Percentiles rank a stretch among this genome's conserved stretches.
These are phyloP conservation scores for Clytia hemisphaerica DNA, from an alignment of 30 jellyfish, hydroid and myxozoan species.

Conservation along the genomic window DNA sequence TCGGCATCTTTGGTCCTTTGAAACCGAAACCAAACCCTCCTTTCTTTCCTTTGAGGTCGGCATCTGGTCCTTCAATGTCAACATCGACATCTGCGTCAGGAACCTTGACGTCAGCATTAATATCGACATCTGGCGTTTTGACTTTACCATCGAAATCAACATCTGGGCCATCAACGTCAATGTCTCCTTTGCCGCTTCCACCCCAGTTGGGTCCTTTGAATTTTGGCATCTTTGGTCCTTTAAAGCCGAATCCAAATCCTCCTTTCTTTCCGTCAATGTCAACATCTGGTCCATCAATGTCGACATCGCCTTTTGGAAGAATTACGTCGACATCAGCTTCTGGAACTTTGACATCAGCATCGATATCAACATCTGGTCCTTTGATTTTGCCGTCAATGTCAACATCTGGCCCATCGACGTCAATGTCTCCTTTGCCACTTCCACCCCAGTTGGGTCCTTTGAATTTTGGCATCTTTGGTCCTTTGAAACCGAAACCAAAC, in stretches of 20 bases:
- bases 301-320: no score
- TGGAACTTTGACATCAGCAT: neutral
- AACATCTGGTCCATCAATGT: neutral
- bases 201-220: neutral
- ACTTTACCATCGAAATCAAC: conserved; percentile 4
- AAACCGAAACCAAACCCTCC: no score
- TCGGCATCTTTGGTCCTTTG: no score
- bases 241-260: neutral
- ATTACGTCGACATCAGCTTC: neutral
- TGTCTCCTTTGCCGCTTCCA: neutral
- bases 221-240: neutral
- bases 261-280: neutral
- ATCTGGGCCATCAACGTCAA: conserved; percentile 17
- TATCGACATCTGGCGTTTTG: neutral
- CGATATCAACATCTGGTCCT: neutral
- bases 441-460: conserved; percentile 5
- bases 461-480: conserved; percentile 17
- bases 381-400: neutral
- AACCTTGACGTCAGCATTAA: neutral
- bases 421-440: no score
- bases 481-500: conserved; percentile 21
- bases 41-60: no score
- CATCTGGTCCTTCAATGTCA: no score
- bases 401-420: no score
- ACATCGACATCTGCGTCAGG: conserved; percentile 17